Evolutionary conservation across 53 echinoderm and acorn worm species (phyloP), one percentile per base, ranked within the genome.

Genomic region (Hippasteria phrygiana): DNA sequence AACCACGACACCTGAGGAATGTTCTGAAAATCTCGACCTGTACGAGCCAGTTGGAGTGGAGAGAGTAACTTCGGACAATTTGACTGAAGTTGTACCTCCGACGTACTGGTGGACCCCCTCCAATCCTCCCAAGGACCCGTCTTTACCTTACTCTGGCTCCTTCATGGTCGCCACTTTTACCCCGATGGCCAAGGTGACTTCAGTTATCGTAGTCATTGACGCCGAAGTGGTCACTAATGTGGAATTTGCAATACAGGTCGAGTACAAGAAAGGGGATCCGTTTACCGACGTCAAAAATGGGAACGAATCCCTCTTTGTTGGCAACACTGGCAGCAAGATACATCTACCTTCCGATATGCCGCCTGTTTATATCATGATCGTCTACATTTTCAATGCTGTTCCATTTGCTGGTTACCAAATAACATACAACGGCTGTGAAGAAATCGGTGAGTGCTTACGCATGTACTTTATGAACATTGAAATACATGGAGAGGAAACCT

Each of bases 391-490:
- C 46, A 51, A 16, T 34, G 53, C 22, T 51, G 45, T 32, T 29
- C 40, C 77, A 1, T 29, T 33, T 13, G 34, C 77, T 31, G 4
- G 53, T 17, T 50, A 16, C 26, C 77, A 77, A 29, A 26, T 77
- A 34, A 34, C n/a, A 4, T 77, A 39, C 10, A 77, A 77, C 53
- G 77, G 77, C 33, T 77, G 77, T 77, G 77, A 77, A 55, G 77
- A 77, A 41, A 77, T 31, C 33, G 35, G 77, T 77, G 54, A 55
- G 51, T 76, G 3, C 13, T 14, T 6, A 31, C 11, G 33, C 8
- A 48, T 1, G 16, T 47, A 3, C 24, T 1, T 74, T 47, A 29
- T 31, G 22, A 27, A 17, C 11, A 22, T 27, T n/a, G 11, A 39
- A 11, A 27, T 32, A 34, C 24, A 70, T 34, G 1, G 31, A 70